These are phyloP conservation scores for Silurus lanzhouensis DNA, from an alignment of 2,797 vertebrate genomes.

Conservation along the genomic window DNA sequence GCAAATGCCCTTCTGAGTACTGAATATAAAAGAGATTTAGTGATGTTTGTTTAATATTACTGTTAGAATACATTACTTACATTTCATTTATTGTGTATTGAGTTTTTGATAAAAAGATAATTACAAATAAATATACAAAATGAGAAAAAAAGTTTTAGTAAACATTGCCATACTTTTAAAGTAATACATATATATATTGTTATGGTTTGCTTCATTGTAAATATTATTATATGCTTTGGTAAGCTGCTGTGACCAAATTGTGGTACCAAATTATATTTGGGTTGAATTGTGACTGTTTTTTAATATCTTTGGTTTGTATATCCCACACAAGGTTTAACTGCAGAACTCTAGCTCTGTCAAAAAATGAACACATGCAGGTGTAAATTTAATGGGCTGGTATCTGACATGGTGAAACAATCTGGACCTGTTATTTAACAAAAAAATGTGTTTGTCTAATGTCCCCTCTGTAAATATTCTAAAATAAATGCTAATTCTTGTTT, in stretches of 20 bases:
- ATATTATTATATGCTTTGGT: neutral
- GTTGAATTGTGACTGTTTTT: neutral
- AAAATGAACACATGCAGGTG: neutral
- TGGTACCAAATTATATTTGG: neutral
- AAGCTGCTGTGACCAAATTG: neutral
- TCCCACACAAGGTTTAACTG: neutral
- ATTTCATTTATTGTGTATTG: neutral
- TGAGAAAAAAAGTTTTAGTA: neutral
- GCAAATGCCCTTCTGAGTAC: conserved; percentile 1
- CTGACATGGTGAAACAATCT: neutral
- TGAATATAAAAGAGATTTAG: neutral
- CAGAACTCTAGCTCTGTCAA: neutral
- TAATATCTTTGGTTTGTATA: neutral
- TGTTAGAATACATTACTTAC: neutral
- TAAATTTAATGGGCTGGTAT: neutral
- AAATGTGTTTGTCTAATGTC: neutral
- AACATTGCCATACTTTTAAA: neutral
- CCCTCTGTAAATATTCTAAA: neutral
- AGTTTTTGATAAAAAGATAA: too few relatives aligned
- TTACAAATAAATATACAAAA: neutral
- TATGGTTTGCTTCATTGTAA: neutral
- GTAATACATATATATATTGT: neutral
- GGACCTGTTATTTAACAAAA: neutral
- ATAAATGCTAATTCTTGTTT: neutral
- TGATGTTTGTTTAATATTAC: neutral